Evolutionary conservation across 1,140 invertebrate genomes (phyloP).

Genomic region (Megalonaias nervosa): DNA sequence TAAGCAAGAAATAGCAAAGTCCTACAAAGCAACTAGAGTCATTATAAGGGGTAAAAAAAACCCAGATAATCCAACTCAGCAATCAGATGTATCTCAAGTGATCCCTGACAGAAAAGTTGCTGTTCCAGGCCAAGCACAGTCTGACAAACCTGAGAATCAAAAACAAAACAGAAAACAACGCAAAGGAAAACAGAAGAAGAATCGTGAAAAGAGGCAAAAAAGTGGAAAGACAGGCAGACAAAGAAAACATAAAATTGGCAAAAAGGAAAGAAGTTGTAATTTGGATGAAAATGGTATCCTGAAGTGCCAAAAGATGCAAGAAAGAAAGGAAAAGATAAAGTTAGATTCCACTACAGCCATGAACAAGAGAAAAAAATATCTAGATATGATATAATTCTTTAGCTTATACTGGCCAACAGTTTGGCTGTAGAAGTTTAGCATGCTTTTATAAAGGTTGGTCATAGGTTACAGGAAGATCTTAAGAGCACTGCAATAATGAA

Average conservation of each 20-base stretch:
- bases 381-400: no score
- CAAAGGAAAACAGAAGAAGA: background rate
- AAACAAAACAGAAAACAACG: background rate
- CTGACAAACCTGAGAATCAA: background rate
- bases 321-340: constrained; percentile 18
- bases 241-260: background rate
- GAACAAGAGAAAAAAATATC: no score
- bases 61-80: no score
- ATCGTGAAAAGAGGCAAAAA: background rate
- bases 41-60: no score
- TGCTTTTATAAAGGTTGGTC: no score
- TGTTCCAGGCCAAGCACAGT: background rate
- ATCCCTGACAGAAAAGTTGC: background rate
- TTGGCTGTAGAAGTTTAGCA: no score
- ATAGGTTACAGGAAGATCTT: no score
- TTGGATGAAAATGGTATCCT: constrained; percentile 13
- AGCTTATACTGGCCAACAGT: no score
- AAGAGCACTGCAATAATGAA: no score
- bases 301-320: constrained; percentile 18
- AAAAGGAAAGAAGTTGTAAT: constrained; percentile 10
- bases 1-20: no score
- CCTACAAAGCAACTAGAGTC: no score
- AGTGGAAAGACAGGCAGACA: background rate
- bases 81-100: background rate
- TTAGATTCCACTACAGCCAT: no score